Base-by-base conservation (phyloP, 2,797 vertebrate species). In the Eulemur mongoz region DNA sequence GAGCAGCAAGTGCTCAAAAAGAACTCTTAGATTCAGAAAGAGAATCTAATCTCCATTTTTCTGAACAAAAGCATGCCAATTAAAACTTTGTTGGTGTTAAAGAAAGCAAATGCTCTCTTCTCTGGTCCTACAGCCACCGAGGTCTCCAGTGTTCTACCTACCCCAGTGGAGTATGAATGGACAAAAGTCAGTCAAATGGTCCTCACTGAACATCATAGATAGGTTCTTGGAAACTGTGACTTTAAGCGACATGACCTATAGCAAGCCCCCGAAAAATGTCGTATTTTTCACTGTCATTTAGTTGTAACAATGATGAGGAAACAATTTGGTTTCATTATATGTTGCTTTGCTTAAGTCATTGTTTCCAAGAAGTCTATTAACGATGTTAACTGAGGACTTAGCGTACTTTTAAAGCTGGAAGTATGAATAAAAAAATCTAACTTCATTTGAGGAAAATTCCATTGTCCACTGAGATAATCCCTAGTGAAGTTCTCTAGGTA, bases 101-200 rank as follows among this genome's bases (percentile, higher is more conserved):
- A 67, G 1, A 23, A 87, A 75, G 35, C 57, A 91, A 88, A 67
- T 94, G 75, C 57, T 96, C 11, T 97, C 85, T 96, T 97, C 27
- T 97, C 75, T 97, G 43, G 65, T 85, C 65, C 43, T 91, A 32
- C 54, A 72, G 79, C 11, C 22, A 75, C 9, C 0, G 0, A 22
- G n/a, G n/a, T 40, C 30, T 83, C 73, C 30, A n/a, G 1, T 30
- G 52, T 54, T 70, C 45, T 48, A 35, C 7, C 25, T 85, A 43
- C 63, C 15, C 14, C 9, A 78, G 3, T 30, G 4, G 7, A 22
- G 13, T 35, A n/a, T 14, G 18, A 35, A 78, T 9, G 30, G 11
- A 54, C 30, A 75, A 48, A 94, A 50, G 5, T 89, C 67, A 86
- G 13, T 67, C 23, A 70, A 85, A 30, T 20, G 7, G 7, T 78